Evolutionary conservation across 1,140 invertebrate species (phyloP).

Genomic region (Bemisia tabaci): DNA sequence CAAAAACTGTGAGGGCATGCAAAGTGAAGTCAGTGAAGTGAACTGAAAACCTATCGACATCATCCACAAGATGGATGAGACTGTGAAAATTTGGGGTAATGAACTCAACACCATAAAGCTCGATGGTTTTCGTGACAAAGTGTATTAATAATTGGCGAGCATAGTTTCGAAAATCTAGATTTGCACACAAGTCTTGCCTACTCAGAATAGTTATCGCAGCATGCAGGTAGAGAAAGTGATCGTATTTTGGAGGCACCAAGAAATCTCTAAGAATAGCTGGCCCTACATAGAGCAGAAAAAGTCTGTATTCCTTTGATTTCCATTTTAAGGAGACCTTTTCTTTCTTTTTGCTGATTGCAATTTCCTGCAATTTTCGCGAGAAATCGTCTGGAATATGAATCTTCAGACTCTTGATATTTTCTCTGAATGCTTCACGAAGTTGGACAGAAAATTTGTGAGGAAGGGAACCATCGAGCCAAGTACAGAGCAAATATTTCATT

Average conservation of each 20-base stretch:
- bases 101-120: conserved; percentile 22
- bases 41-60: no score
- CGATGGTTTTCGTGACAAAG: conserved; percentile 9
- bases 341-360: no score
- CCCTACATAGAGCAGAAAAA: conserved; percentile 31
- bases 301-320: conserved; percentile 28
- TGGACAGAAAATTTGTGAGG: no score
- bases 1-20: no score
- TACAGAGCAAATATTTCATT: no score
- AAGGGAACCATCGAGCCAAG: no score
- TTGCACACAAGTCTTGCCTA: background rate
- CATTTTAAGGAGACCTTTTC: no score
- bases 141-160: conserved; percentile 5
- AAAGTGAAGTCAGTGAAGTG: no score
- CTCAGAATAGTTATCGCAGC: conserved; percentile 4
- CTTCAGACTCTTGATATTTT: no score
- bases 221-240: background rate
- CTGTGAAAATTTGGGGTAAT: conserved; percentile 25
- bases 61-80: conserved; percentile 14
- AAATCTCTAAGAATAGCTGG: conserved; percentile 24
- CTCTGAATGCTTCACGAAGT: no score
- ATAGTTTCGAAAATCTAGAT: conserved; percentile 8
- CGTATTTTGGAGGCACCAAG: background rate
- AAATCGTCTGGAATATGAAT: no score
- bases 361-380: no score